Conservation (phyloP, 2,888 invertebrate genomes). For the Meiosimyza platycephala region DNA sequence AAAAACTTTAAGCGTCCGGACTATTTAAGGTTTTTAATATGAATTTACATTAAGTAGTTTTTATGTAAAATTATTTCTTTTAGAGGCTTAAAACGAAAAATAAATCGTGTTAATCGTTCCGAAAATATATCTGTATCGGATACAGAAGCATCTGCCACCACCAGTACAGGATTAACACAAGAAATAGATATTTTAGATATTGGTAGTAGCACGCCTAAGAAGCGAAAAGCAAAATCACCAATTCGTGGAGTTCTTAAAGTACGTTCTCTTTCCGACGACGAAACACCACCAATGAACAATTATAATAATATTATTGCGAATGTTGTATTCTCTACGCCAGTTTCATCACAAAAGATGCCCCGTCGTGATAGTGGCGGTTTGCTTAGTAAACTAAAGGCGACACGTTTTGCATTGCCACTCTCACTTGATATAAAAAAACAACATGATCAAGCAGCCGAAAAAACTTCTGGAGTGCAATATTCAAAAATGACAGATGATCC, state of each 20-base stretch:
- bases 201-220: constrained; percentile 76
- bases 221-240: constrained; percentile 70
- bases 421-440: constrained; percentile 70
- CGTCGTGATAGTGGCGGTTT: constrained; percentile 70
- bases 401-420: constrained; percentile 64
- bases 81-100: constrained; percentile 73
- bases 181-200: constrained; percentile 77
- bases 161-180: constrained; percentile 77
- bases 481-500: constrained; percentile 64
- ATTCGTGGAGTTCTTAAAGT: constrained; percentile 73
- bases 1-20: constrained; percentile 66
- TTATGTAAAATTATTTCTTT: constrained; percentile 57
- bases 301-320: constrained; percentile 69
- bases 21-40: constrained; percentile 54
- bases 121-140: constrained; percentile 59
- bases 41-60: too few relatives aligned
- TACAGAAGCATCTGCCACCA: constrained; percentile 70
- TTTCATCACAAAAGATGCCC: constrained; percentile 72
- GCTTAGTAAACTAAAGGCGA: constrained; percentile 68
- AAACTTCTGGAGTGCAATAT: constrained; percentile 56
- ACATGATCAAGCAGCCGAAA: constrained; percentile 63
- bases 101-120: constrained; percentile 68
- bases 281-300: constrained; percentile 71
- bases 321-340: constrained; percentile 86
- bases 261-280: constrained; percentile 74